Base-by-base conservation (phyloP, 2,797 vertebrate genomes). In the Allochrocebus solatus region DNA sequence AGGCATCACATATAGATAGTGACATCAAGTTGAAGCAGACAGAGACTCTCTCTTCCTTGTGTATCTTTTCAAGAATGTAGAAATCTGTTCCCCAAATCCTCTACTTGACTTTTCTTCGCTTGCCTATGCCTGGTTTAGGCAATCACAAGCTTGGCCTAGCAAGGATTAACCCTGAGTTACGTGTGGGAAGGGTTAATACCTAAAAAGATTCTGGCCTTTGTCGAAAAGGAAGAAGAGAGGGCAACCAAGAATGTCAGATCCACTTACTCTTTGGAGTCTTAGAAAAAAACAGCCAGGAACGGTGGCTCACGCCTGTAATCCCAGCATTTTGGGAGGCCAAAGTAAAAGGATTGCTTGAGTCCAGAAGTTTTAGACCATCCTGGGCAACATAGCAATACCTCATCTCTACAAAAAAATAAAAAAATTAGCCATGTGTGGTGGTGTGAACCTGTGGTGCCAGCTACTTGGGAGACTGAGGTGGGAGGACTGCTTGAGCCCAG, bases 161-260 rank as follows among this genome's bases (percentile, higher is more conserved):
- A 76, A 90, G 81, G 21, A 75, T 94, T 79, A 70, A 83, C 85
- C 41, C 48, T n/a, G 19, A 81, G 50, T 86, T 43, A 10, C 22
- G 7, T 43, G 12, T 82, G 85, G 74, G 46, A 57, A 50, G 17
- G 26, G 48, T 17, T 70, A 76, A 24, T n/a, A 80, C 19, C 41
- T 16, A 50, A 93, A 72, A 26, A 81, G 55, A 88, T 79, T 89
- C 39, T 95, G 30, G 16, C 36, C 10, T 96, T 96, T 87, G n/a
- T 74, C 41, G n/a, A n/a, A 91, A 91, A 74, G 19, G 70, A 80
- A 50, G 30, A 87, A 21, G 4, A 50, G 43, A 72, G 8, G 70
- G 24, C 43, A 94, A 30, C 33, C 39, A 88, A 57, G 43, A 82
- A 8, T 36, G 28, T 55, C 7, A 14, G 41, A 39, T 72, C 36